Evolutionary conservation across 2,113 vertebrate genomes (phyloP), one percentile per base, ranked within the genome.

Genomic region (Forbesichthys papilliferus): DNA sequence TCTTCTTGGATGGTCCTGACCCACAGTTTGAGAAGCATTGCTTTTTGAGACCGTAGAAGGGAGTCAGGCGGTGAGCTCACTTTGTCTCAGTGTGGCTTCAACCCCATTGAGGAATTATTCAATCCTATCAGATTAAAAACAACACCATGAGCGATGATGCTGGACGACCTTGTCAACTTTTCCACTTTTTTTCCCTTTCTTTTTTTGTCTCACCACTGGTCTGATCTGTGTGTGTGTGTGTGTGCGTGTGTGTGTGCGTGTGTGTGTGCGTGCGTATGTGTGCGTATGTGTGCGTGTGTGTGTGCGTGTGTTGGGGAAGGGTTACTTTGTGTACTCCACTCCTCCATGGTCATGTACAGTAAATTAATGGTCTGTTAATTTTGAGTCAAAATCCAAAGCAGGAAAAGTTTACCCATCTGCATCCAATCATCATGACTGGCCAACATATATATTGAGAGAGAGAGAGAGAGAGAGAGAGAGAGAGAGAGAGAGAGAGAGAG

Each of bases 351-450:
- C 74, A 58, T 64, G 55, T 68, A 82, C 83, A 81, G 64, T 79
- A 76, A 86, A 75, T 84, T 86, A 74, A 81, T 7, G 76, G 84
- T 80, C 82, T 60, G 59, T 78, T 75, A 57, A 57, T 73, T 80
- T 75, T 71, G 9, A 69, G 78, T 73, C 71, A 81, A 71, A 81
- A 68, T 61, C 49, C 83, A 69, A 77, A 75, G 73, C 80, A 61
- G 54, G 60, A 80, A 66, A 75, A 27, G 27, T 27, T 27, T 27
- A 27, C 27, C 27, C 27, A 27, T 69, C 90, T 92, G 89, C 81
- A 87, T 83, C 78, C 81, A 89, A 92, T 91, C 84, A 86, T 49
- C 58, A 51, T 7, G 48, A 73, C 65, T 82, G 81, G 90, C 77
- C 73, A 84, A 82, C 82, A 85, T 84, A 61, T 68, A 74, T 74